Percentiles rank a stretch among this genome's conserved stretches.
These are phyloP conservation scores for Drosophila picticornis DNA, from an alignment of 2,888 invertebrate species.

Conservation along the genomic window DNA sequence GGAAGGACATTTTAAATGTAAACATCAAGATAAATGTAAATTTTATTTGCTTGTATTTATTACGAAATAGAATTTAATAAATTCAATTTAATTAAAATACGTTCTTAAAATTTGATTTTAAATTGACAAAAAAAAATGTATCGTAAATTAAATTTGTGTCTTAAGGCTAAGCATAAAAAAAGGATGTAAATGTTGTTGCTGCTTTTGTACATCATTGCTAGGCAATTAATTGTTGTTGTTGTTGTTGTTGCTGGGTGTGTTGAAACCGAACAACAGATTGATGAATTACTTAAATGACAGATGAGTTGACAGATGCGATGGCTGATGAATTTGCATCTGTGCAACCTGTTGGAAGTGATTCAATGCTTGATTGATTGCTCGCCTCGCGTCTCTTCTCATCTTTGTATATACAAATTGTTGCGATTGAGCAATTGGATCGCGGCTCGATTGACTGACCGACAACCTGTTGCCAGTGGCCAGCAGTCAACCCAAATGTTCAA, in stretches of 20 bases:
- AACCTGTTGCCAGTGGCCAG: slow-evolving; percentile 72
- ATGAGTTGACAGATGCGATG: slow-evolving; percentile 10
- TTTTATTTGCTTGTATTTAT: slow-evolving; percentile 14
- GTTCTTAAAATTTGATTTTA: slow-evolving; percentile 48
- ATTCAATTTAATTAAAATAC: slow-evolving; percentile 10
- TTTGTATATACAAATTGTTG: slow-evolving; percentile 6
- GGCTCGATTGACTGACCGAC: slow-evolving; percentile 52
- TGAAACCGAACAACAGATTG: not conserved
- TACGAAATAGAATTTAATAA: slow-evolving; percentile 29
- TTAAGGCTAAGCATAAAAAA: slow-evolving; percentile 20
- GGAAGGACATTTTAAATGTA: not conserved
- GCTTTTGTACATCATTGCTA: slow-evolving; percentile 27
- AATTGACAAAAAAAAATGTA: slow-evolving; percentile 24
- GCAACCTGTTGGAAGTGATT: not conserved
- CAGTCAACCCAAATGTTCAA: not conserved
- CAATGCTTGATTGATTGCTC: slow-evolving; percentile 1
- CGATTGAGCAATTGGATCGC: slow-evolving; percentile 10
- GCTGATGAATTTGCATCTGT: slow-evolving; percentile 1
- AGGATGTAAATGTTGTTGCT: slow-evolving; percentile 14
- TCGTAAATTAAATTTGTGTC: slow-evolving; percentile 11
- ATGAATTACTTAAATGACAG: slow-evolving; percentile 3
- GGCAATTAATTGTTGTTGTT: slow-evolving; percentile 20
- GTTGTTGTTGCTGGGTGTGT: not conserved
- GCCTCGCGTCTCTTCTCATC: not conserved
- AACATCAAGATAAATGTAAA: slow-evolving; percentile 2